Evolutionary conservation across 2,113 vertebrate species (phyloP).

Genomic region (Calonectris borealis): DNA sequence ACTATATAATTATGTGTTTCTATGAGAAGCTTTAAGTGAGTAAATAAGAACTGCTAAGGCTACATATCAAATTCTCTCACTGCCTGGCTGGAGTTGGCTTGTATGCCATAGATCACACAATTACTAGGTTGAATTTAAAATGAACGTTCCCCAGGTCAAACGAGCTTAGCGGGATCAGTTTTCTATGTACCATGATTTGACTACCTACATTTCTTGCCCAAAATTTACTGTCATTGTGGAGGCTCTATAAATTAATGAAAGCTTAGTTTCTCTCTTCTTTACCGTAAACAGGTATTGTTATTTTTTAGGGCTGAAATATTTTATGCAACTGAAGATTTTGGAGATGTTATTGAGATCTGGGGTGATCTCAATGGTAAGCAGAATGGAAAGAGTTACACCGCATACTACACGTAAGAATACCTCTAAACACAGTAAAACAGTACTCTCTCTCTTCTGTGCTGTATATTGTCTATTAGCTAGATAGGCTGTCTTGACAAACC

Average conservation of each 20-base stretch:
- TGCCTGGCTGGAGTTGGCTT: neutral
- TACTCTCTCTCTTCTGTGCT: neutral
- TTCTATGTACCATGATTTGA: neutral
- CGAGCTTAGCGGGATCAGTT: neutral
- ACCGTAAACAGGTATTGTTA: neutral
- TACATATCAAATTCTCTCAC: neutral
- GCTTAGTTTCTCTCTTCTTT: neutral
- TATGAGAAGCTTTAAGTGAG: neutral
- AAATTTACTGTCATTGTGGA: neutral
- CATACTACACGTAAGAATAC: neutral
- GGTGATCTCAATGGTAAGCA: neutral
- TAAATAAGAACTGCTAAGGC: neutral
- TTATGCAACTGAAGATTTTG: neutral
- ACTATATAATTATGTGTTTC: neutral
- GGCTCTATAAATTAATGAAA: neutral
- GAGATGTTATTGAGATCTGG: neutral
- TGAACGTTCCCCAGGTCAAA: neutral
- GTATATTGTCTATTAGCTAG: neutral
- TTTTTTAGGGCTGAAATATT: neutral
- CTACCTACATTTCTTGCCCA: neutral
- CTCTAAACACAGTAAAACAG: neutral
- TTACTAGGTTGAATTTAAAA: neutral
- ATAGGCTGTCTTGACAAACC: neutral
- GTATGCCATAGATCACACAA: neutral
- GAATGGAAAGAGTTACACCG: neutral